phyloP scores from a whole-genome alignment of 2,797 vertebrate genomes.

The Bucorvus abyssinicus region DNA sequence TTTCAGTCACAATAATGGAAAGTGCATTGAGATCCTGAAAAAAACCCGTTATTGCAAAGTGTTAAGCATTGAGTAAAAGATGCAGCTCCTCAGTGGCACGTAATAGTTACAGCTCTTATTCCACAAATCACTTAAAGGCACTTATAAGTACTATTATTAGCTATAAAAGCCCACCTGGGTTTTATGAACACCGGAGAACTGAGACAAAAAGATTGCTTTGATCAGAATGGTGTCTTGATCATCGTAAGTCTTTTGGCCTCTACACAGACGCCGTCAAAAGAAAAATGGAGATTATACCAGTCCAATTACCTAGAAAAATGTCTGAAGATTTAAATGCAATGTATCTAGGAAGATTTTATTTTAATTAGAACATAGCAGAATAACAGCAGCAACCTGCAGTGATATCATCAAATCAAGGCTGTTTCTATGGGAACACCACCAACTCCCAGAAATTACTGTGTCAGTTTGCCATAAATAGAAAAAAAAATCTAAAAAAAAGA shows the following conservation, averaged over 20 bases:
- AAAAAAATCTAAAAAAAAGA: background rate
- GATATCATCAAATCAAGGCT: conserved; percentile 69
- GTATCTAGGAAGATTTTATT: conserved; percentile 39
- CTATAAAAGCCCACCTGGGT: conserved; percentile 46
- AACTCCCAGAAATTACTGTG: conserved; percentile 66
- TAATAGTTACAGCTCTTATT: conserved; percentile 30
- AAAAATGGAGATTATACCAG: background rate
- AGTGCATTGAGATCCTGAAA: background rate
- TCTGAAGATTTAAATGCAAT: conserved; percentile 41
- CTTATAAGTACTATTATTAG: conserved; percentile 56
- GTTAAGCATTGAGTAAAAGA: conserved; percentile 44
- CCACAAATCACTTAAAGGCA: conserved; percentile 56
- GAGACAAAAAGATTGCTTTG: conserved; percentile 28
- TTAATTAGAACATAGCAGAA: conserved; percentile 61
- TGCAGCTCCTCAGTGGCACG: background rate
- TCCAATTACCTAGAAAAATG: background rate
- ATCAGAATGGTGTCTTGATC: conserved; percentile 14
- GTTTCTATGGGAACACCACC: conserved; percentile 78
- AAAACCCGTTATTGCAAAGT: conserved; percentile 35
- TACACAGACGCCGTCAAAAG: background rate
- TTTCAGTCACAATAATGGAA: background rate
- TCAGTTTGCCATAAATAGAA: conserved; percentile 70
- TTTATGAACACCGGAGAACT: conserved; percentile 3
- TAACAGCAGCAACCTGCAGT: conserved; percentile 62
- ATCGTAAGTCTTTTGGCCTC: background rate